Evolutionary conservation across 1,140 invertebrate species (phyloP).

Genomic region (Bemisia tabaci): DNA sequence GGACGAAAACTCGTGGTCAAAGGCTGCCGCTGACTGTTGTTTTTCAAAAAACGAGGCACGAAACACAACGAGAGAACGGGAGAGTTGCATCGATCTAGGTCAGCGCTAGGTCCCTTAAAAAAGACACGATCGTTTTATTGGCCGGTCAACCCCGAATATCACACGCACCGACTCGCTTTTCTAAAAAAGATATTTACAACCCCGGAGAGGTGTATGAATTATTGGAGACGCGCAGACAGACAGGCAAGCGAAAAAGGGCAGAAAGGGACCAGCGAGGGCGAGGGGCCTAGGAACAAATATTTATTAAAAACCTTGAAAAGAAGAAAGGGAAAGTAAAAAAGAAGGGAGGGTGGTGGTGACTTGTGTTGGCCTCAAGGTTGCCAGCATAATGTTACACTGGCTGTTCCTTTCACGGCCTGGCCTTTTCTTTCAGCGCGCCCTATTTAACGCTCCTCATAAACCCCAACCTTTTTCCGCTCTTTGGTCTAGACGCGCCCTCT

Average conservation of each 20-base stretch:
- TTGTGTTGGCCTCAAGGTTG: neutral
- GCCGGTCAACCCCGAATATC: neutral
- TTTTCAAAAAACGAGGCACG: too few relatives aligned
- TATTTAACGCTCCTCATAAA: neutral
- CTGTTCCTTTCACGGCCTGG: too few relatives aligned
- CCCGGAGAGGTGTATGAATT: neutral
- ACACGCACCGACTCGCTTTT: neutral
- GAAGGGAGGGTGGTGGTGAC: neutral
- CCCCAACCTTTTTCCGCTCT: neutral
- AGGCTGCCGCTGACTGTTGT: too few relatives aligned
- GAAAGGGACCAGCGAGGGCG: too few relatives aligned
- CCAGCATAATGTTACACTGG: too few relatives aligned
- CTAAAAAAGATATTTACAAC: neutral
- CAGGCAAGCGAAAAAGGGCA: neutral
- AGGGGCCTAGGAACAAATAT: too few relatives aligned
- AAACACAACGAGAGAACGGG: too few relatives aligned
- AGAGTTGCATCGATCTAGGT: neutral
- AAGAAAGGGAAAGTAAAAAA: neutral
- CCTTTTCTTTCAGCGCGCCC: neutral
- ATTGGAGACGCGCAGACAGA: neutral
- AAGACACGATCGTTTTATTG: neutral
- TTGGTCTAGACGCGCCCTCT: neutral
- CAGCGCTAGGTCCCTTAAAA: neutral
- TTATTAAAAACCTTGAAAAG: neutral
- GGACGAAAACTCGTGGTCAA: too few relatives aligned